Base-by-base conservation (phyloP, 2,797 vertebrate genomes). In the Liasis olivaceus region DNA sequence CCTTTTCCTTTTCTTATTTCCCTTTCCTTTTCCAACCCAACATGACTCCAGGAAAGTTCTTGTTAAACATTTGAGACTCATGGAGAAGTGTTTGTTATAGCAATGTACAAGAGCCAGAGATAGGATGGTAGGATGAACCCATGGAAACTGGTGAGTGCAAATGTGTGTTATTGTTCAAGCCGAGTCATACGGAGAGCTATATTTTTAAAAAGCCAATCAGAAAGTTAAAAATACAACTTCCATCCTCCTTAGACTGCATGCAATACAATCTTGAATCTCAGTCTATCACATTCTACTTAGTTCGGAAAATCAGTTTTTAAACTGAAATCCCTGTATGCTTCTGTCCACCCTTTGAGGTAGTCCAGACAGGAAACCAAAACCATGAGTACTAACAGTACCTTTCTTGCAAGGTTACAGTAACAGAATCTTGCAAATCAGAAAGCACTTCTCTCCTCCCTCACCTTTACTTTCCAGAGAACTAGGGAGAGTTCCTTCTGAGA, bases 21-120 rank as follows among this genome's bases (percentile, higher is more conserved):
- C 5, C 36, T 12, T 28, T 51, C 5, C 84, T 24, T 85, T 81
- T 92, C 92, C 90, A 91, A 9, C 24, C 92, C 56, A 93, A 13
- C 8, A 94, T 2, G 26, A 93, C 72, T 89, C 11, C 14, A 54
- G 3, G 15, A 69, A 51, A 11, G 20, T 36, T 87, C 54, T 31
- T 62, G 31, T 87, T 89, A 89, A 22, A n/a, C 56, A 56, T 89
- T 56, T 56, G 47, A 64, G 14, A 2, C 5, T 42, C 69, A 2
- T 47, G 22, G 17, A 93, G 90, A 92, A 95, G 22, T 95, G 86
- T 88, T 95, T 92, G 72, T 90, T 84, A 2, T 86, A 89, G 88
- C 85, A 92, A 90, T 95, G 94, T 95, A 94, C 97, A 97, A 95
- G 96, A 97, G 96, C 93, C 95, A 94, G 96, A 77, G 85, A 95